Evolutionary conservation across 2,797 vertebrate species (phyloP), one percentile per base, ranked within the genome.

Genomic region (Alcedo quadribrachys): DNA sequence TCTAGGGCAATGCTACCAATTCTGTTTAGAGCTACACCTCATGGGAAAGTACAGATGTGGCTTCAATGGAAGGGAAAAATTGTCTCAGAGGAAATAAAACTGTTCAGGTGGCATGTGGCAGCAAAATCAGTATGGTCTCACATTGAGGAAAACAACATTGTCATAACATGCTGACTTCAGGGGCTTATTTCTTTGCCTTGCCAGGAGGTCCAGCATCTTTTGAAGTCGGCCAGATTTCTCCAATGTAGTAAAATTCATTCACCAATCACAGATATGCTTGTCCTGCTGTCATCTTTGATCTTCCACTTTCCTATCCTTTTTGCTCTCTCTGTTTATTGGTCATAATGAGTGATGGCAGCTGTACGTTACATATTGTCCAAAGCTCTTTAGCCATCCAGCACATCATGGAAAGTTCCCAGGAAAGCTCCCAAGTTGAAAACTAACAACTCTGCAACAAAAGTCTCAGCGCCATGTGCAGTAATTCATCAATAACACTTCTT

Each of bases 401-500:
- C 74, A 74, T 93, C 73, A 68, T 73, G 91, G 91, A 95, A 95
- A 92, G 60, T 96, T 96, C 96, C 92, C 69, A 85, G 93, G 94
- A 94, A 97, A 95, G 67, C 88, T 96, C 94, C 92, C 95, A 75
- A 88, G 94, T 67, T 85, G 94, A 82, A 94, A 96, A 96, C 94
- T 90, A 96, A 93, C 95, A 94, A 96, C 93, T 93, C 91, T 91
- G 94, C 96, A 96, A 88, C 80, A 81, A 79, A 97, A 94, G 77
- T 94, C 95, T 91, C 88, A 70, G 84, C 25, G 9, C 96, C 95
- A 96, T 93, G 90, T 96, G 96, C 92, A 95, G 96, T 45, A 90
- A 97, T 97, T 96, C 96, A 97, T 97, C 96, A 97, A 58, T 53
- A 93, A 75, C 95, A 94, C 93, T 95, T 96, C 94, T 95, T n/a